Percentiles rank a stretch among this genome's conserved stretches.
These are phyloP conservation scores for Drosophila nr. perissopoda DNA, from an alignment of 2,888 invertebrate genomes.

Conservation along the genomic window DNA sequence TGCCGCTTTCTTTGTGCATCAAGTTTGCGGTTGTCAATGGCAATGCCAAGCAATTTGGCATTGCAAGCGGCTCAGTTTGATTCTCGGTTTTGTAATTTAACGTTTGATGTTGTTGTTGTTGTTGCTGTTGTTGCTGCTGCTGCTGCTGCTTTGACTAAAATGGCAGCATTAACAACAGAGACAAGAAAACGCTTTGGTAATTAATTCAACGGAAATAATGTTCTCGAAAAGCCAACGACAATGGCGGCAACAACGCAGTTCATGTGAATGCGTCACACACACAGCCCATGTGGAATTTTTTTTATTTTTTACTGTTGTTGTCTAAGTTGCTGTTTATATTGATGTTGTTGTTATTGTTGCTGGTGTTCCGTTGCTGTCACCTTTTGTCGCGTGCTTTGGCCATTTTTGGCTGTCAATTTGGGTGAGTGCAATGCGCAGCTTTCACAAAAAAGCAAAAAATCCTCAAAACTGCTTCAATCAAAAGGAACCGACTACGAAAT, in stretches of 20 bases:
- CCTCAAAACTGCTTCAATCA: neutral
- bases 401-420: constrained; percentile 64
- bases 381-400: constrained; percentile 60
- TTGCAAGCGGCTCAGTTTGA: constrained; percentile 58
- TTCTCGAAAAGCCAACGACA: constrained; percentile 35
- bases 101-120: constrained; percentile 31
- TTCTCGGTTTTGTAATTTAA: constrained; percentile 49
- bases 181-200: constrained; percentile 44
- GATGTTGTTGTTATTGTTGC: constrained; percentile 11
- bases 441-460: constrained; percentile 15
- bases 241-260: constrained; percentile 19
- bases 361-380: constrained; percentile 53
- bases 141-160: constrained; percentile 23
- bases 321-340: constrained; percentile 6
- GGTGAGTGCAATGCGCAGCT: constrained; percentile 46
- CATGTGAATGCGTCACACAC: constrained; percentile 41
- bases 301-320: neutral
- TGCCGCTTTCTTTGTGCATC: constrained; percentile 56
- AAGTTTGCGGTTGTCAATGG: constrained; percentile 53
- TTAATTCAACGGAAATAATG: constrained; percentile 72
- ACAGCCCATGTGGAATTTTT: neutral
- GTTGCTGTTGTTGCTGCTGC: constrained; percentile 30
- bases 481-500: neutral
- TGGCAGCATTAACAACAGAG: constrained; percentile 22
- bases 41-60: constrained; percentile 54